Evolutionary conservation across 2,888 invertebrate species (phyloP), one percentile per base, ranked within the genome.

Genomic region (Tenthredo distinguenda): DNA sequence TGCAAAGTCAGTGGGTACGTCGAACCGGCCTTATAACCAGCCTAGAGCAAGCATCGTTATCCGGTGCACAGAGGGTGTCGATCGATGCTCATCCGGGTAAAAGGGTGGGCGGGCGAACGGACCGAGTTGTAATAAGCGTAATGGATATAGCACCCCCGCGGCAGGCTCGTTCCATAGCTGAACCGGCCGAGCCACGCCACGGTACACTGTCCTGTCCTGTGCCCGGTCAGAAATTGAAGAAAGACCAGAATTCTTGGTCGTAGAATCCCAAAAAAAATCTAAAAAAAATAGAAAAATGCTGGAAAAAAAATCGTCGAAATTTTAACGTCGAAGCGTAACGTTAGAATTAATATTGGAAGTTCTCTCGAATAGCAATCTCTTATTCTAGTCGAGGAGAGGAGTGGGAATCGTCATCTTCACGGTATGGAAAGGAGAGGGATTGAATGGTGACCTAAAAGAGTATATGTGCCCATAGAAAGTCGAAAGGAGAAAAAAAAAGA

Each of bases 51-150:
- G 47, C 83, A 68, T 68, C 47, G 65, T 50, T 68, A 68, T 83
- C 68, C 68, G 71, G 2, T 40, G 58, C 34, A 50, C 31, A 50
- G 62, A 88, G 89, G 90, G 89, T 91, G 91, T 91, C 91, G 92
- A 93, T 93, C 93, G 92, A 93, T 93, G 92, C 89, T 93, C 93
- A 93, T 92, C 88, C 90, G 87, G 90, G 90, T 90, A 90, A 91
- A 91, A 91, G 93, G 92, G 91, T 92, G 91, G 91, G 91, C 88
- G 92, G 91, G 86, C 55, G 77, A 40, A 72, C 71, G 76, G 91
- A 91, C 92, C 91, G 92, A 93, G 92, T 93, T 93, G 94, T 94
- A 94, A 94, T 94, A 94, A 94, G 93, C 94, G 94, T 94, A 94
- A 94, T 94, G 94, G 94, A 94, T 94, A 94, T 92, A 92, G 93